Percentiles rank a stretch among this genome's conserved stretches.
Conservation (phyloP, 2,113 vertebrate species). For the Odocoileus virginianus region DNA sequence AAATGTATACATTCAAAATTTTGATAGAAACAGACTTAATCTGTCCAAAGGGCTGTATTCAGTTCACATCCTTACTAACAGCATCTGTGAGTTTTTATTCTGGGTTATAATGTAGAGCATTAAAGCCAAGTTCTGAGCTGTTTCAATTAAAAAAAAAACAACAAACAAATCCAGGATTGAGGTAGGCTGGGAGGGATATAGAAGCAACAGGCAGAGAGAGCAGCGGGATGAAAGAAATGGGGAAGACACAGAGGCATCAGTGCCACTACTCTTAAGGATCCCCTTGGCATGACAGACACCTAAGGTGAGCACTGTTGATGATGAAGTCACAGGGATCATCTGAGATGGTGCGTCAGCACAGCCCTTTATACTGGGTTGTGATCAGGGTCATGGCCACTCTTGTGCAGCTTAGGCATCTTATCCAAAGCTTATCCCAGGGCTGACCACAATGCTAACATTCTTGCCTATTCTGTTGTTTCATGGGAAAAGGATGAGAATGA, state of each 20-base stretch:
- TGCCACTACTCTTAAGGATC: neutral
- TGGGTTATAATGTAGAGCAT: neutral
- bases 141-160: neutral
- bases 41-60: neutral
- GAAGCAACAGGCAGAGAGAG: neutral
- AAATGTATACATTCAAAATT: neutral
- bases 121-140: neutral
- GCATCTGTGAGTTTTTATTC: neutral
- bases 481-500: neutral
- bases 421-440: neutral
- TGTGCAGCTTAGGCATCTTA: neutral
- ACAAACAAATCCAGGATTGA: neutral
- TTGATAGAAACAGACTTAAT: neutral
- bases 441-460: neutral
- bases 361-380: neutral
- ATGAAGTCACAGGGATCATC: neutral
- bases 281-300: neutral
- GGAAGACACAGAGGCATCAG: no score
- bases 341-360: neutral
- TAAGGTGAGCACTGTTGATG: neutral
- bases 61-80: neutral
- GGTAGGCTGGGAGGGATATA: neutral
- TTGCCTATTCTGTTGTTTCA: neutral
- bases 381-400: neutral
- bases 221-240: accelerated